Base-by-base conservation (phyloP, 2,888 invertebrate genomes). In the Crocallis elinguaria region DNA sequence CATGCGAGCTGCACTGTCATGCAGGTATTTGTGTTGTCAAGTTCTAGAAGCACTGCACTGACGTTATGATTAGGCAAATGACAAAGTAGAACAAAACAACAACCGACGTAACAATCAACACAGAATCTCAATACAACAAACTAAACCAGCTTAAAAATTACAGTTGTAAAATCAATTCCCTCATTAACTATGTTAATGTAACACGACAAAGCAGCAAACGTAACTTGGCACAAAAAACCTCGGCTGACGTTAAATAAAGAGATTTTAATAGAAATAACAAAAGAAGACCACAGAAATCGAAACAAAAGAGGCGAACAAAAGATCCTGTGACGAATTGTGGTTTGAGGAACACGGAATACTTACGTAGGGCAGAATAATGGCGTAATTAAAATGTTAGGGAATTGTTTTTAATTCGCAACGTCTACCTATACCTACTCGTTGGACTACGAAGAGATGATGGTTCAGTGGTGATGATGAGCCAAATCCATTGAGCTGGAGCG, bases 261-360 rank as follows among this genome's bases (percentile, higher is more conserved):
- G 69, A 77, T 76, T 79, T 77, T 66, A 69, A 73, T 71, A 69
- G 69, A 69, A 68, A 73, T 74, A 73, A 77, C 74, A 80, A 82
- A 80, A 77, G 77, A 75, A 75, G 71, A 74, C 77, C 76, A 70
- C 80, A 77, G 77, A 75, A 78, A 78, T 82, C 77, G 71, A 77
- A 81, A 82, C 80, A 81, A 81, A 71, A 73, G 77, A 60, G 62
- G 50, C 57, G 61, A 67, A 81, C 79, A 79, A 82, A 74, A 64
- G 71, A 51, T 35, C 60, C 56, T 67, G 69, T 72, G 74, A 75
- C 71, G 77, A 75, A 73, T 71, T 68, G 69, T 69, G 62, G 38
- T 46, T 29, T 7, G 25, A 4, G 17, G 12, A 39, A 64, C 39
- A 62, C 63, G 35, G 50, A 45, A 50, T 54, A 57, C 49, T 48